Percentiles rank a stretch among this genome's conserved stretches.
phyloP scores from a whole-genome alignment of 2,113 vertebrate species.

The Anolis sagrei region DNA sequence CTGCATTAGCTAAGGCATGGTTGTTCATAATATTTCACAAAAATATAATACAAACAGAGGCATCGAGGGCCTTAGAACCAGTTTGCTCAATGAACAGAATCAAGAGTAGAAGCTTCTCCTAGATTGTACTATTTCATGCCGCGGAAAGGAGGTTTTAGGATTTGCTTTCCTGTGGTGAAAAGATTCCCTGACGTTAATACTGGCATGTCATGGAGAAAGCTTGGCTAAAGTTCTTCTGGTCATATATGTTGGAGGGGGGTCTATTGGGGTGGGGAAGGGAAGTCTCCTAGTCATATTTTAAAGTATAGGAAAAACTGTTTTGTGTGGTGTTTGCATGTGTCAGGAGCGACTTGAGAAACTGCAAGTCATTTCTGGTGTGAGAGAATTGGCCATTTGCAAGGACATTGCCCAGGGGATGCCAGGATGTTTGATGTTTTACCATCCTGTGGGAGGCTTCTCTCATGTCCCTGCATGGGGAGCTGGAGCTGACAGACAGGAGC shows the following conservation, averaged over 20 bases:
- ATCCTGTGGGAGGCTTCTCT: no score
- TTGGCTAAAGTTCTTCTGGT: neutral
- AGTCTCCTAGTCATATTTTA: neutral
- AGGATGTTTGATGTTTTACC: no score
- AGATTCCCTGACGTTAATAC: neutral
- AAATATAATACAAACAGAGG: conserved; percentile 18
- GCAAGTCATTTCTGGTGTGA: no score
- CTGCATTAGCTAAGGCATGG: conserved; percentile 63
- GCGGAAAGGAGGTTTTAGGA: neutral
- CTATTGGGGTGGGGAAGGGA: no score
- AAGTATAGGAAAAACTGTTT: no score
- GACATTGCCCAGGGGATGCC: no score
- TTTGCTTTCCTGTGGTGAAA: neutral
- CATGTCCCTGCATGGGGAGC: no score
- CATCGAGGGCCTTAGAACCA: conserved; percentile 60
- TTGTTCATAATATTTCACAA: conserved; percentile 63
- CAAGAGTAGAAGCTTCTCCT: neutral
- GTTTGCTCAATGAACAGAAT: neutral
- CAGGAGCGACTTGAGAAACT: no score
- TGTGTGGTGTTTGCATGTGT: no score
- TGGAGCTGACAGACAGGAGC: no score
- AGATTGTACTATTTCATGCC: neutral
- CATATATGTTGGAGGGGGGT: neutral
- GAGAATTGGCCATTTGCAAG: no score
- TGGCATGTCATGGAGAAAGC: neutral